Base-by-base conservation (phyloP, 2,888 invertebrate genomes). In the Diploptera punctata region DNA sequence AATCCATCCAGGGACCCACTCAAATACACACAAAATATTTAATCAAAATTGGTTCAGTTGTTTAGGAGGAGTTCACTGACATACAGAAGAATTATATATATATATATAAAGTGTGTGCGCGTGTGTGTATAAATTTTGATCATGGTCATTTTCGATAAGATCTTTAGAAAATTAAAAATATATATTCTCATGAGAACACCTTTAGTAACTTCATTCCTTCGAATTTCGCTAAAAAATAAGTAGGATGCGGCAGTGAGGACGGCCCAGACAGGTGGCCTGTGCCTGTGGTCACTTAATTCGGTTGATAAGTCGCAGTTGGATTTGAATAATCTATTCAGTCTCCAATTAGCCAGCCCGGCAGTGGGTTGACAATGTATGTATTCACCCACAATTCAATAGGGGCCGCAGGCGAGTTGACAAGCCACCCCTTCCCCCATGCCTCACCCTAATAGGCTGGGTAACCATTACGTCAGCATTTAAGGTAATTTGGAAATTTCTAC, bases 241-340 rank as follows among this genome's bases (percentile, higher is more conserved):
- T 52, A 33, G 29, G 65, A 65, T 47, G 65, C 65, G 29, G 47
- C 47, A 47, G 47, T 26, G 1, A n/a, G n/a, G 18, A 24, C 47
- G 57, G 29, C 13, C 57, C 33, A 5, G 52, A 54, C 68, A 68
- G 54, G 54, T 54, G 68, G 52, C n/a, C 29, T 10, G 10, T 24
- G 52, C n/a, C 16, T 68, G 49, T 21, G 68, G 68, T 54, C 33
- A 38, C 13, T 21, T 68, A 54, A 68, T 68, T 52, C 68, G 29
- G 68, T 68, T 68, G 68, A 52, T 68, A 68, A 68, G 68, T 68
- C 54, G 68, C 52, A 47, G n/a, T n/a, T 16, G 54, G 54, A 68
- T 68, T 68, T 68, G 68, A 68, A 68, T 68, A 68, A 68, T 68
- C 68, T 68, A 68, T 68, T 68, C 68, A 54, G 44, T 10, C 33